Base-by-base conservation (phyloP, 2,888 invertebrate species). In the Liopterus haemorrhoidalis region DNA sequence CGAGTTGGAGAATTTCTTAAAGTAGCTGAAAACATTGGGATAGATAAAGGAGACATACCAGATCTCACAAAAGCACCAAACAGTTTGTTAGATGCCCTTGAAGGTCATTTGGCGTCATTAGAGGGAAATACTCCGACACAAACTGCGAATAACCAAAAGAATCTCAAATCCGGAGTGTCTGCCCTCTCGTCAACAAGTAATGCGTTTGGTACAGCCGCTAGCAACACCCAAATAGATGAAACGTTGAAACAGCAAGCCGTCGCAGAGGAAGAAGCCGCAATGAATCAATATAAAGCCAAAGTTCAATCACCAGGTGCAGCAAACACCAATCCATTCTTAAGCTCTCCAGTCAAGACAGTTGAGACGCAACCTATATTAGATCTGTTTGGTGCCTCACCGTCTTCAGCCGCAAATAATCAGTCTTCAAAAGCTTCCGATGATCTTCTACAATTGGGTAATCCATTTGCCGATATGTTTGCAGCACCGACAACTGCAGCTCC, bases 31-130 rank as follows among this genome's bases (percentile, higher is more conserved):
- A 92, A 92, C 65, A 94, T 97, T 58, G 97, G 97, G 38, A 96
- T 99, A 61, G 97, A 99, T 69, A 95, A 95, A 69, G 96, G 96
- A 15, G 97, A 99, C 66, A 97, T 99, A 68, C 97, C 99, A 24
- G 97, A 99, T 72, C 76, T 99, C 57, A 96, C 96, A 5, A 92
- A 94, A 74, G 97, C 97, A 1, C 99, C 99, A 5, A 94, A 95
- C 68, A 96, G 96, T 67, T 75, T 99, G 41, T 72, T 99, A 49
- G 97, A 99, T 69, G 97, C 99, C 1, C 72, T 99, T 54, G 99
- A 99, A 66, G 91, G 94, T 51, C 99, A 99, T 71, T 79, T 99
- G 50, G 89, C 88, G 21, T 82, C 91, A 0, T 70, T 99, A 49
- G 99, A 99, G 67, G 96, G 97, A 41, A 88, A 88, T 61, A 90